Evolutionary conservation across 2,888 invertebrate species (phyloP).

Genomic region (Aplocera efformata): DNA sequence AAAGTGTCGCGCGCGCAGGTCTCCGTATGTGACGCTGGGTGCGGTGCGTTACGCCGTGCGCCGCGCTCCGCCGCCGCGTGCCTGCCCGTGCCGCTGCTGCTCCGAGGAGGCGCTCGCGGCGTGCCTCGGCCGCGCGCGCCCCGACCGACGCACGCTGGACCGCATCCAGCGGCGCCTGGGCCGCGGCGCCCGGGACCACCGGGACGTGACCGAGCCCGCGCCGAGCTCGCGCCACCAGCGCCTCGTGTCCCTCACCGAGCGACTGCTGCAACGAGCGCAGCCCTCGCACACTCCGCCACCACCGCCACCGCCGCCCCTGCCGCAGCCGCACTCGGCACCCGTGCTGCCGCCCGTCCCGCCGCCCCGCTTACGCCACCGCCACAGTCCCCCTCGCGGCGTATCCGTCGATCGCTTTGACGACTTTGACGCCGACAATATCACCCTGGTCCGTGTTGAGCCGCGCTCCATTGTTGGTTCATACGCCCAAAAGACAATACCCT

Average conservation of each 20-base stretch:
- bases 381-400: conserved; percentile 72
- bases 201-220: conserved; percentile 73
- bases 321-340: conserved; percentile 74
- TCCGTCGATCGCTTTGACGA: conserved; percentile 70
- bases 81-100: conserved; percentile 79
- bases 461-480: conserved; percentile 82
- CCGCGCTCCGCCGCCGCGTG: conserved; percentile 82
- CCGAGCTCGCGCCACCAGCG: conserved; percentile 82
- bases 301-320: conserved; percentile 64
- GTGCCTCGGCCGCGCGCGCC: conserved; percentile 75
- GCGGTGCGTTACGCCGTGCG: conserved; percentile 86
- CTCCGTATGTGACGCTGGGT: conserved; percentile 84
- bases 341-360: conserved; percentile 79
- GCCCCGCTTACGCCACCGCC: conserved; percentile 73
- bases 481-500: conserved; percentile 85
- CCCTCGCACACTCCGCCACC: conserved; percentile 43
- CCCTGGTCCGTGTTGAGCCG: conserved; percentile 80
- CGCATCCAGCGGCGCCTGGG: conserved; percentile 90
- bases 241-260: conserved; percentile 90
- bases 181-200: conserved; percentile 74
- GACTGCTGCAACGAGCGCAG: conserved; percentile 82
- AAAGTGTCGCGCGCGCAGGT: conserved; percentile 64
- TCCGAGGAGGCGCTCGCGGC: conserved; percentile 78
- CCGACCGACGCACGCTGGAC: conserved; percentile 87
- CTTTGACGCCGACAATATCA: conserved; percentile 71